These are phyloP conservation scores for Helobdella robusta DNA, from an alignment of 2,888 invertebrate species.

Conservation along the genomic window DNA sequence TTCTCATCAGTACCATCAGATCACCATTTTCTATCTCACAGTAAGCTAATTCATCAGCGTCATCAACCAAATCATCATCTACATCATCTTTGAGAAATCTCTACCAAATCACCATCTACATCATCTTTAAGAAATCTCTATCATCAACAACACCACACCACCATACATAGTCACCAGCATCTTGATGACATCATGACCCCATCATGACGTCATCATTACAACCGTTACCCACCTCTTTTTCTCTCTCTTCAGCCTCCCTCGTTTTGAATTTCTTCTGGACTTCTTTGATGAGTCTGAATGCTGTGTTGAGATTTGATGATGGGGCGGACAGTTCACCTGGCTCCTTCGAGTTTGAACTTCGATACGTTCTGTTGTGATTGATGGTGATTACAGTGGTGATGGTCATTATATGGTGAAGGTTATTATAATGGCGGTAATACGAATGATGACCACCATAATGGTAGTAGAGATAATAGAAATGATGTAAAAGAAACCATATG, in stretches of 20 bases:
- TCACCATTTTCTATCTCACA: background rate
- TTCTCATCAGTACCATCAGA: background rate
- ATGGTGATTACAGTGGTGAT: background rate
- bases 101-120: background rate
- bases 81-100: background rate
- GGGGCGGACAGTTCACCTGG: slow-evolving; percentile 92
- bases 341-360: slow-evolving; percentile 92
- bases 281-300: slow-evolving; percentile 94
- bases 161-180: no score
- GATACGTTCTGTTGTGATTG: slow-evolving; percentile 62
- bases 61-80: background rate
- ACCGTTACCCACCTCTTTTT: slow-evolving; percentile 67
- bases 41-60: background rate
- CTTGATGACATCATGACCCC: background rate
- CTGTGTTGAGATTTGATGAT: slow-evolving; percentile 87
- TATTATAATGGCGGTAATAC: background rate
- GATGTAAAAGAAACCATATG: background rate
- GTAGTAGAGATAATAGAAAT: no score
- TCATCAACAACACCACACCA: no score
- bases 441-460: no score
- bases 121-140: no score
- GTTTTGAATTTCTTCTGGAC: slow-evolving; percentile 97
- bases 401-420: background rate
- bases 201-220: background rate
- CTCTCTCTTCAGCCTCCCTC: slow-evolving; percentile 92